phyloP scores from a whole-genome alignment of 2,888 invertebrate genomes.

The Thecophora atra region DNA sequence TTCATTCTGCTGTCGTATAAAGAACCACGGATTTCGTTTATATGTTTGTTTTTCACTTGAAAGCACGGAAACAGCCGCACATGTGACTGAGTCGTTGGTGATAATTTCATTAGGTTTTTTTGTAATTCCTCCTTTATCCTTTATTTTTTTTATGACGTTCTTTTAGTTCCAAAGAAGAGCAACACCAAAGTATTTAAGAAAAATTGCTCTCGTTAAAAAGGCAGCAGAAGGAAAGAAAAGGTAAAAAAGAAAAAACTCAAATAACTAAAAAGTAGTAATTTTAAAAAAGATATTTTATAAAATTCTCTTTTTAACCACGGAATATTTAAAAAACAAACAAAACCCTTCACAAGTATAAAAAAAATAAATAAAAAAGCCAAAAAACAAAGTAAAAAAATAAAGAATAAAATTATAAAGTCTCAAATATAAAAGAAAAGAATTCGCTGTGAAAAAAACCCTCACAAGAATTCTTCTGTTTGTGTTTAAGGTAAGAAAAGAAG shows the following conservation, averaged over 20 bases:
- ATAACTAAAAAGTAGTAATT: slow-evolving; percentile 23
- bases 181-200: slow-evolving; percentile 25
- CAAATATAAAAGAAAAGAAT: not conserved
- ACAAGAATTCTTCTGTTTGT: slow-evolving; percentile 23
- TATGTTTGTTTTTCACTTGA: too few relatives aligned
- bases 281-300: slow-evolving; percentile 26
- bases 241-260: not conserved
- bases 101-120: not conserved
- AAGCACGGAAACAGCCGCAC: slow-evolving; percentile 27
- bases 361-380: too few relatives aligned
- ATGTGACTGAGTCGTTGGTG: slow-evolving; percentile 12
- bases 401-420: too few relatives aligned
- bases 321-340: not conserved
- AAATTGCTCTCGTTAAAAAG: slow-evolving; percentile 10
- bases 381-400: too few relatives aligned
- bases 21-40: too few relatives aligned
- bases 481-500: not conserved
- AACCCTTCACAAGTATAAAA: not conserved
- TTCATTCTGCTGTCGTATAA: not conserved
- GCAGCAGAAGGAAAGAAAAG: not conserved
- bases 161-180: slow-evolving; percentile 3
- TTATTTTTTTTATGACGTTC: not conserved
- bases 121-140: not conserved
- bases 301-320: slow-evolving; percentile 28
- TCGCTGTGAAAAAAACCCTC: slow-evolving; percentile 8